Evolutionary conservation across 2,113 vertebrate genomes (phyloP), one percentile per base, ranked within the genome.

Genomic region (Rhinopithecus roxellana): DNA sequence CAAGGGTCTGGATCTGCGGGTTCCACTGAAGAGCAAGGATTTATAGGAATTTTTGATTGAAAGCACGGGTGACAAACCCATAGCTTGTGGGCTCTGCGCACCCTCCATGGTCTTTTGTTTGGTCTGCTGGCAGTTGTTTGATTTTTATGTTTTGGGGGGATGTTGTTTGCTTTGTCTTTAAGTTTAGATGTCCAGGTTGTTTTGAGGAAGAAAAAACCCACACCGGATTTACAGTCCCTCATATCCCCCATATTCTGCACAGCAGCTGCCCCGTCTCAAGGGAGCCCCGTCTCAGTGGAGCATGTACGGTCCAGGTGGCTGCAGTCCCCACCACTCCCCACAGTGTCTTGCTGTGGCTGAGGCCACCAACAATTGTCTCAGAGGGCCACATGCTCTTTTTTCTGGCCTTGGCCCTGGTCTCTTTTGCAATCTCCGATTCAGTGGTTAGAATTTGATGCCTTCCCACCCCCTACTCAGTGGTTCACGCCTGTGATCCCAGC

Each of bases 1-100:
- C 7, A 55, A 61, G 97, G 97, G 92, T 97, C 97, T 95, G 84
- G 96, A 94, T 98, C 97, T 93, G 45, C 0, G 0, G 10, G 81
- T n/a, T 48, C 32, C 35, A 48, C 50, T 27, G 87, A n/a, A 72
- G 40, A 86, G 40, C 40, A 3, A 17, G 12, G 50, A 23, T 79
- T 43, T n/a, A 22, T 9, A 27, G 50, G 67, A 22, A 48, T 32
- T 77, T 57, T 50, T 35, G 35, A 55, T 1, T 1, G 32, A 64
- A 83, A n/a, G 64, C 64, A 0, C 43, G 20, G 89, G 45, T 32
- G 45, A 22, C 64, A 81, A 27, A 23, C 10, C 13, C 10, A 0
- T 2, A 6, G 11, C 13, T 3, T 1, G 13, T 1, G 2, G 67
- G 11, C 55, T 57, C 72, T 52, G 6, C 1, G 16, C 25, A 55